Conservation (phyloP, 1,140 invertebrate species). For the Ectropis grisescens region DNA sequence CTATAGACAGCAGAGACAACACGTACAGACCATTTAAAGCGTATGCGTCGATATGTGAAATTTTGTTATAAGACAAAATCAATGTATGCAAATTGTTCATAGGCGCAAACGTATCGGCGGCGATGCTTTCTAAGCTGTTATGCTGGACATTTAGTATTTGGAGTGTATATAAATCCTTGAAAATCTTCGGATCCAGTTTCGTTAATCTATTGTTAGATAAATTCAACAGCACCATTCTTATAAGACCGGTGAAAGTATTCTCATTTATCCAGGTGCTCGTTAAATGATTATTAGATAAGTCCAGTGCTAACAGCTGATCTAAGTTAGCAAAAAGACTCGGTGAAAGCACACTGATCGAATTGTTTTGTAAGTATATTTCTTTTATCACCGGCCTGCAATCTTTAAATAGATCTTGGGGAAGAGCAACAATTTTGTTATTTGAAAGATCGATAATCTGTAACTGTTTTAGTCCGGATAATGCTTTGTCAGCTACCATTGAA, state of each 20-base stretch:
- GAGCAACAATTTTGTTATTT: slow-evolving; percentile 87
- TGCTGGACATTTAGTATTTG: slow-evolving; percentile 86
- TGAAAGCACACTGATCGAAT: slow-evolving; percentile 85
- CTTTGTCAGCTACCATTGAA: slow-evolving; percentile 85
- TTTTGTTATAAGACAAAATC: slow-evolving; percentile 83
- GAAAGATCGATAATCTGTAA: slow-evolving; percentile 87
- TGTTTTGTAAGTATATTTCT: slow-evolving; percentile 90
- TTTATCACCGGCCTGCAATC: slow-evolving; percentile 83
- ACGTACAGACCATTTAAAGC: slow-evolving; percentile 85
- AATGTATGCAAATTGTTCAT: slow-evolving; percentile 89
- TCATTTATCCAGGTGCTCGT: slow-evolving; percentile 86
- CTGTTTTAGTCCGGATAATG: slow-evolving; percentile 82
- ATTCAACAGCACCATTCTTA: slow-evolving; percentile 87
- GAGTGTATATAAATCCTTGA: slow-evolving; percentile 84
- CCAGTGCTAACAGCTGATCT: slow-evolving; percentile 86
- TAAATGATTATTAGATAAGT: slow-evolving; percentile 89
- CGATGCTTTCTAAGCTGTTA: slow-evolving; percentile 84
- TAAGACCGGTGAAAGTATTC: slow-evolving; percentile 88
- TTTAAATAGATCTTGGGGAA: slow-evolving; percentile 87
- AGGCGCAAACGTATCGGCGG: slow-evolving; percentile 83
- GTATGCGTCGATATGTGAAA: slow-evolving; percentile 81
- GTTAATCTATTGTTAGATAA: slow-evolving; percentile 87
- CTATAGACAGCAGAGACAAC: slow-evolving; percentile 81
- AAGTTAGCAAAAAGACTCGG: slow-evolving; percentile 87
- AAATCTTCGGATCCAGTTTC: slow-evolving; percentile 83